Evolutionary conservation across 2,797 vertebrate species (phyloP).

Genomic region (Percopsis omiscomaycus): DNA sequence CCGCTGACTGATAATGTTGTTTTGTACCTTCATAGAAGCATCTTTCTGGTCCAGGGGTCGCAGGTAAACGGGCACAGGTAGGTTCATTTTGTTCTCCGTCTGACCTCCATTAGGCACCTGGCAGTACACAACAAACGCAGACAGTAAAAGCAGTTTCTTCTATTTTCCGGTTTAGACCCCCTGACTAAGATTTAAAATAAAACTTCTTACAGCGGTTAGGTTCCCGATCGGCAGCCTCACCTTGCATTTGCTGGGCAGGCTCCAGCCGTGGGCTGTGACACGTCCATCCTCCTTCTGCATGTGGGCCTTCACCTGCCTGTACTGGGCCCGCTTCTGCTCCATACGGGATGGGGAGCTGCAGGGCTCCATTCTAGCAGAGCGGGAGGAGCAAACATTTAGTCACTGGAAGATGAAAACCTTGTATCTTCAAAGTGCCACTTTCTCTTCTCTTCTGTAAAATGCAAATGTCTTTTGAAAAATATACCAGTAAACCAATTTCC

Average conservation of each 20-base stretch:
- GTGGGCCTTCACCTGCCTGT: slow-evolving; percentile 94
- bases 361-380: slow-evolving; percentile 64
- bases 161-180: neutral
- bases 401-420: neutral
- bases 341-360: slow-evolving; percentile 82
- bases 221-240: slow-evolving; percentile 32
- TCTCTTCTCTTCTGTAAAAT: too few relatives aligned
- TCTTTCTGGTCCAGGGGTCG: slow-evolving; percentile 95
- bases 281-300: slow-evolving; percentile 93
- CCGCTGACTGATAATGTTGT: neutral
- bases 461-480: too few relatives aligned
- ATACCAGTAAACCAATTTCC: too few relatives aligned
- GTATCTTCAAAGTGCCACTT: neutral
- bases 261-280: slow-evolving; percentile 94
- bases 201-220: neutral
- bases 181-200: neutral
- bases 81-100: slow-evolving; percentile 89
- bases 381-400: neutral
- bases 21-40: slow-evolving; percentile 91
- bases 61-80: slow-evolving; percentile 95
- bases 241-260: slow-evolving; percentile 85
- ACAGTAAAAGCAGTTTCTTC: neutral
- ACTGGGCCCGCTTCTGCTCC: slow-evolving; percentile 94
- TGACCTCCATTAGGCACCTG: slow-evolving; percentile 83
- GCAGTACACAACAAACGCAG: neutral